Conservation (phyloP, 1,140 invertebrate genomes). For the Drosophila nigromelanica region DNA sequence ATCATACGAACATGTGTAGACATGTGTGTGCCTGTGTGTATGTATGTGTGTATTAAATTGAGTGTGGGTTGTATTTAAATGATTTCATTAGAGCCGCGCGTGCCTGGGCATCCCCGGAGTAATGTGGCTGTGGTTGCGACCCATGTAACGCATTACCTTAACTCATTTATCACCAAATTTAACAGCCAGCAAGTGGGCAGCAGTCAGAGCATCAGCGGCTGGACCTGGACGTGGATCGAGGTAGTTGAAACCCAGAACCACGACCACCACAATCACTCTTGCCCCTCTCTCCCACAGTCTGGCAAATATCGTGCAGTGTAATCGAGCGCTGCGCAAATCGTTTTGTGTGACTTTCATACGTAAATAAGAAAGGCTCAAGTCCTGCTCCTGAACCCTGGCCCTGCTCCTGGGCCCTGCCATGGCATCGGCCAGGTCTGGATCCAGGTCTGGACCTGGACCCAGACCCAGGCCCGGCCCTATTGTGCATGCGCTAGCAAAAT, state of each 20-base stretch:
- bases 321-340: constrained; percentile 71
- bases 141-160: constrained; percentile 75
- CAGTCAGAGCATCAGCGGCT: neutral
- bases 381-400: too few species aligned
- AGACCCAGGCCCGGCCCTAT: constrained; percentile 4
- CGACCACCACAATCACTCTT: too few species aligned
- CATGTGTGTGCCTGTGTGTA: constrained; percentile 6
- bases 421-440: neutral
- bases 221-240: neutral
- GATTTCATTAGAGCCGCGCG: constrained; percentile 75
- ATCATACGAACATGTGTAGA: constrained; percentile 3
- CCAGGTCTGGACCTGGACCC: neutral
- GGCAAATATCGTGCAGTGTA: constrained; percentile 44
- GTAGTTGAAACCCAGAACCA: neutral
- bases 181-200: constrained; percentile 44
- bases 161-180: constrained; percentile 79
- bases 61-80: constrained; percentile 73
- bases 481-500: constrained; percentile 69
- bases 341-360: constrained; percentile 79
- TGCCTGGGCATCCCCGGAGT: constrained; percentile 61
- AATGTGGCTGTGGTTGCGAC: constrained; percentile 20
- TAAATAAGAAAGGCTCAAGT: constrained; percentile 60
- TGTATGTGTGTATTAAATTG: constrained; percentile 12
- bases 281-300: neutral
- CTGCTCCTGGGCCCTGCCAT: neutral